Evolutionary conservation across 2,113 vertebrate species (phyloP).

Genomic region (Taxidea taxus): DNA sequence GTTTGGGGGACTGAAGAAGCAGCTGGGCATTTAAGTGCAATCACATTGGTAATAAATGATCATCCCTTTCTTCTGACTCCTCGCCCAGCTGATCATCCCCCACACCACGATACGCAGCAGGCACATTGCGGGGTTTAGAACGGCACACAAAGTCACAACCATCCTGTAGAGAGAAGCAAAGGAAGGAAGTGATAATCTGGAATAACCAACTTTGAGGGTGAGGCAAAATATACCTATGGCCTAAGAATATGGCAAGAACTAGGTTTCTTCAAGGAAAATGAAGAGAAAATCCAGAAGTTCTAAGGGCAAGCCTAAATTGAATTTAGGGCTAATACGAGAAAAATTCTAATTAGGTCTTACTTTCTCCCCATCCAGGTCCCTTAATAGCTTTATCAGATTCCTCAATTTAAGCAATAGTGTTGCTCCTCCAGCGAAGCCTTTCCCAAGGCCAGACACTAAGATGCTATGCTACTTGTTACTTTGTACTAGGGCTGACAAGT

Average conservation of each 20-base stretch:
- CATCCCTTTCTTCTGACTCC: conserved; percentile 94
- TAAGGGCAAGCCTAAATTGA: neutral
- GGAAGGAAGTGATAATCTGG: neutral
- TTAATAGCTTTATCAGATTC: neutral
- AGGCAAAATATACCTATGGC: neutral
- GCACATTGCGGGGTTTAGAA: conserved; percentile 85
- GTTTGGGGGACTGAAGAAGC: conserved; percentile 53
- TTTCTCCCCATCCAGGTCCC: neutral
- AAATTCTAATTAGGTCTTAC: neutral
- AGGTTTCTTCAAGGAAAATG: neutral
- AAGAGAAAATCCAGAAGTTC: neutral
- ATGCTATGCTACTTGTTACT: neutral
- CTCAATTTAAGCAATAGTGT: neutral
- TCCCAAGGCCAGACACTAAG: neutral
- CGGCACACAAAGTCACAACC: conserved; percentile 98
- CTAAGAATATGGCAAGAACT: neutral
- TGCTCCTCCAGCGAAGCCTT: neutral
- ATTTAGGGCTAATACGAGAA: neutral
- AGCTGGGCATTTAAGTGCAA: conserved; percentile 36
- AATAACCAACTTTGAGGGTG: neutral
- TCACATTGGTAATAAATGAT: conserved; percentile 97
- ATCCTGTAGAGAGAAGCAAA: conserved; percentile 83
- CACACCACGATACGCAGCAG: conserved; percentile 90
- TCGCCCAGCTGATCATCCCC: conserved; percentile 90
- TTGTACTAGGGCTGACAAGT: neutral